Evolutionary conservation across 2,888 invertebrate genomes (phyloP), one percentile per base, ranked within the genome.

Genomic region (Idaea straminata): DNA sequence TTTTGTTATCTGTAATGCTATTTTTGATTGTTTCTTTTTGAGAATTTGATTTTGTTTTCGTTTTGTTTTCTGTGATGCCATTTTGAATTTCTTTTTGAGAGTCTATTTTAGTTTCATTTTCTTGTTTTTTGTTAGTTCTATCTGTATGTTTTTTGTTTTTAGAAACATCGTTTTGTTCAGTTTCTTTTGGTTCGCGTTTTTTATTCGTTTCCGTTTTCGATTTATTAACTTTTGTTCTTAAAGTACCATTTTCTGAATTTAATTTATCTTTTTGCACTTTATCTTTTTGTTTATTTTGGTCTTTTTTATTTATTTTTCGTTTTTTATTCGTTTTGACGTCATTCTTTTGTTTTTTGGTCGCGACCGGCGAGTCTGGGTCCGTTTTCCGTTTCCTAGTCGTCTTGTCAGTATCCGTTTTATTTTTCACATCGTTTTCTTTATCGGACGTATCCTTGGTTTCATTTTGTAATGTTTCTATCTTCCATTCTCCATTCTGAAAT

Each of bases 401-500:
- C 59, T 62, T 57, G 16, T 70, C 68, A 57, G 65, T 69, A 4
- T 68, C 35, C 47, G 70, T 65, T 70, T 77, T 70, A 72, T 77
- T 71, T 71, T 80, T 74, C 59, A 76, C 70, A 72, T 84, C 73
- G 65, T 85, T 81, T 77, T 88, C 83, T 74, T 91, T 85, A 64
- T 83, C 79, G 0, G 77, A 75, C 4, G 75, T 71, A 57, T 81
- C 76, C 16, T 81, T 76, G 1, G 65, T 4, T 15, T 70, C 70
- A 0, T 77, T 69, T n/a, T 79, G 78, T 0, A 80, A 74, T 0
- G 83, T 25, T 60, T 87, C 88, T 0, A 88, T 83, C 66, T 85
- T 72, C 87, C 89, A 87, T 2, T 78, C 83, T 5, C 84, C 84
- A 47, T 81, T 84, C 91, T 91, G 80, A 59, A 67, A 73, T 68